Evolutionary conservation across 2,888 invertebrate genomes (phyloP), one percentile per base, ranked within the genome.

Genomic region (Cecidostiba fungosa): DNA sequence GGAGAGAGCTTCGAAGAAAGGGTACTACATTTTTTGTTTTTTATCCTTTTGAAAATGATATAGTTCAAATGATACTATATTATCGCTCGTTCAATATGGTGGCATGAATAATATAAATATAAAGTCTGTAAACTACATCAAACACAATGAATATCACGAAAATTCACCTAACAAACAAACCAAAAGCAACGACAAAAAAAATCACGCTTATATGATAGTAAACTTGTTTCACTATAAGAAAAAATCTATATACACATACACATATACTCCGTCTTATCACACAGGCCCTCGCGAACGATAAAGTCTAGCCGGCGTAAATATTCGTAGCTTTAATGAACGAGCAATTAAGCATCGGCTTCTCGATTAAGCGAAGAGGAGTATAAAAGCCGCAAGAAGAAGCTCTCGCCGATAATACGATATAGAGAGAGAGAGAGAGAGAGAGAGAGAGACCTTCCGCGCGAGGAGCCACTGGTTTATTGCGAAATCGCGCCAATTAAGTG

Each of bases 301-400:
- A 84, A 79, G 66, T 76, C 84, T 84, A 79, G 84, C 79, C 79
- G 10, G 14, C 69, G 84, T 74, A 79, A 84, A 79, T 79, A 79
- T 79, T 84, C 84, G 73, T 69, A 66, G 66, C 79, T 88, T 32
- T 89, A 89, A 90, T 90, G 89, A 89, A 86, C 86, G 86, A 88
- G 88, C 88, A 90, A 90, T 90, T 90, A 90, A 90, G 81, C 85
- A 85, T 89, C 89, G 88, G 88, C 88, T 87, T 6, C 85, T 87
- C 89, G 90, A 90, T 90, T 90, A 90, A 90, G 72, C 14, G 36
- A 14, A 39, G 54, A 70, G 26, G 54, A 86, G 82, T 87, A 82
- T 80, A 86, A 86, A 74, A 82, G 85, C 81, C 82, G 84, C 82
- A n/a, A 8, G 54, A 23, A n/a, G n/a, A 59, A n/a, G 5, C 54